Base-by-base conservation (phyloP, 2,797 vertebrate species). In the Sardinella longiceps region DNA sequence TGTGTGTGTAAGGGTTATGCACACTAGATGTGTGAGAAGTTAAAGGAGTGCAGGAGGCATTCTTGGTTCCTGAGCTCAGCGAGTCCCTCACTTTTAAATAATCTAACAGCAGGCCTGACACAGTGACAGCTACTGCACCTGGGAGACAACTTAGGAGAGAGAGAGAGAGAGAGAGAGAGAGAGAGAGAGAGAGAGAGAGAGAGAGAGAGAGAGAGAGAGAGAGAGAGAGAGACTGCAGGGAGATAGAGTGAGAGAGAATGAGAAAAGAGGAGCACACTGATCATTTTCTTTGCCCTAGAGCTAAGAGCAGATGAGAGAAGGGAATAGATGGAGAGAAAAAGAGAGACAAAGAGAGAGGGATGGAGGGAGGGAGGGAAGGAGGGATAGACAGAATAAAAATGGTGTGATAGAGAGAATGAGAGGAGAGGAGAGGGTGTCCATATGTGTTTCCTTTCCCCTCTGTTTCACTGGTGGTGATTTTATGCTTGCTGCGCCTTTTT, bases 401-500 rank as follows among this genome's bases (percentile, higher is more conserved):
- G n/a, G n/a, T n/a, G n/a, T n/a, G n/a, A n/a, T n/a, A 60, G 15
- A 30, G 4, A 4, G 33, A 74, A 33, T 39, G 66, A 74, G 66
- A 39, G 33, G 25, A 70, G 63, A 4, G 14, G 15, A 23, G 70
- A 77, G 33, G 70, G 70, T 83, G 60, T 86, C 77, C 50, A 33
- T 83, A 85, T 60, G 85, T 50, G 43, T 85, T 58, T 51, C 51
- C 33, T 81, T 85, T 85, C 82, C 86, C 81, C 81, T 86, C 87
- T 83, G 43, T 86, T 86, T 86, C 85, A 83, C 86, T 87, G 85
- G 83, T 89, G 82, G 80, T 86, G 82, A 86, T 86, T 86, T 89
- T 88, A 84, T 88, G 88, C 88, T 88, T 87, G 84, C 87, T 89
- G 85, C 82, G 25, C 85, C 84, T 88, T 88, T 89, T 89, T 89